Evolutionary conservation across 2,888 invertebrate genomes (phyloP).

Genomic region (Sinelater perroti): DNA sequence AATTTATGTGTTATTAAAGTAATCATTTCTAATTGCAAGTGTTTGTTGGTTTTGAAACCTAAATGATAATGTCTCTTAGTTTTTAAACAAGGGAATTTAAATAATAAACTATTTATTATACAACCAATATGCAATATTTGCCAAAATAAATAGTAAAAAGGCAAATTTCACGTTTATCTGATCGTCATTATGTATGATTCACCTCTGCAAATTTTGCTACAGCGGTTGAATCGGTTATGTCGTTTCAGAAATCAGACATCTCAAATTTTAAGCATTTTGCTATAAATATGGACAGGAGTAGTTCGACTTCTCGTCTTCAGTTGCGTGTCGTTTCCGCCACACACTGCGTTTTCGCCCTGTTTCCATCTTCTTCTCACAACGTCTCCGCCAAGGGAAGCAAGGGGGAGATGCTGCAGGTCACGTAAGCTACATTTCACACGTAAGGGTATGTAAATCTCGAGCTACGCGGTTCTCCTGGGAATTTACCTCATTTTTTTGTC

Average conservation of each 20-base stretch:
- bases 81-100: too few species aligned
- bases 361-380: neutral
- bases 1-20: too few species aligned
- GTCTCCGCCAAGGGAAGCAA: neutral
- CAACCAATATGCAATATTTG: too few species aligned
- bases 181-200: too few species aligned
- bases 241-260: slow-evolving; percentile 11
- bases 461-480: slow-evolving; percentile 47
- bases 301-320: slow-evolving; percentile 20
- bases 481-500: slow-evolving; percentile 46
- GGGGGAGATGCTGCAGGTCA: slow-evolving; percentile 3
- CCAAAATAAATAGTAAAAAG: too few species aligned
- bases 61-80: too few species aligned
- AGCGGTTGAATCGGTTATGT: too few species aligned
- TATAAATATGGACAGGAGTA: slow-evolving; percentile 26
- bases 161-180: too few species aligned
- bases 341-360: neutral
- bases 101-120: too few species aligned
- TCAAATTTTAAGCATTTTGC: slow-evolving; percentile 23
- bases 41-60: too few species aligned
- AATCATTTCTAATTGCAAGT: too few species aligned
- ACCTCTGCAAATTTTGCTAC: too few species aligned
- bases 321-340: neutral
- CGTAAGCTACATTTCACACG: slow-evolving; percentile 21
- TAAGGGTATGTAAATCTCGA: slow-evolving; percentile 47